Conservation (phyloP, 2,797 vertebrate genomes). For the Gymnocypris eckloni region DNA sequence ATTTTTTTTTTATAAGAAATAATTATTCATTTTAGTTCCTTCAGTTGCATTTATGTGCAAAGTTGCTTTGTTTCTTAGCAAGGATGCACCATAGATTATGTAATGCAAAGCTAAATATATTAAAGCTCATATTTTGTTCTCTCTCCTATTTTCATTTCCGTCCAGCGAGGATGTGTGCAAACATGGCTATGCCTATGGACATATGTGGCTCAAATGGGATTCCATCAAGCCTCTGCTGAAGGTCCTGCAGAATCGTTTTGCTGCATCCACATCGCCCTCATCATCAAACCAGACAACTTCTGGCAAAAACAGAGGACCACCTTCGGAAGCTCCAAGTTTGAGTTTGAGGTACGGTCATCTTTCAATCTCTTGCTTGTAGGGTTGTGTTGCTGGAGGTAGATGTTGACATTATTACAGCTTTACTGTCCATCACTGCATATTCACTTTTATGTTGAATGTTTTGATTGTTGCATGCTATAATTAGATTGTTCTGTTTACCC, state of each 20-base stretch:
- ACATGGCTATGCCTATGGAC: slow-evolving; percentile 90
- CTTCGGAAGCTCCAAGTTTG: slow-evolving; percentile 91
- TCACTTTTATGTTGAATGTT: not conserved
- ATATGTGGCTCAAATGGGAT: slow-evolving; percentile 93
- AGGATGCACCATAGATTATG: slow-evolving; percentile 47
- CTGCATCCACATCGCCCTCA: slow-evolving; percentile 90
- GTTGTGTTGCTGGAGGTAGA: not conserved
- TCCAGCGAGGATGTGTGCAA: slow-evolving; percentile 87
- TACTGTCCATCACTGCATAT: not conserved
- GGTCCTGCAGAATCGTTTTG: slow-evolving; percentile 90
- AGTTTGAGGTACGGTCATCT: slow-evolving; percentile 83
- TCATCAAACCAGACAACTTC: slow-evolving; percentile 99
- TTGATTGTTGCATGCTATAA: not conserved
- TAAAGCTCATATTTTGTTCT: slow-evolving; percentile 35
- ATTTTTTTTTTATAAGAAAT: too few species aligned
- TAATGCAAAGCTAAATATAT: slow-evolving; percentile 45
- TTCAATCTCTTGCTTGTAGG: not conserved
- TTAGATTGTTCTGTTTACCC: not conserved
- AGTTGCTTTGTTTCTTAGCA: not conserved
- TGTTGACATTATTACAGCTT: not conserved
- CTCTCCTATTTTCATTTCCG: slow-evolving; percentile 21
- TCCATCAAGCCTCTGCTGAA: slow-evolving; percentile 91
- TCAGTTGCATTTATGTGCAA: not conserved
- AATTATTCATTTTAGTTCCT: not conserved
- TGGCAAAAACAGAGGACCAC: slow-evolving; percentile 97